Evolutionary conservation across 2,888 invertebrate species (phyloP), one percentile per base, ranked within the genome.

Genomic region (Tortrix viridana): DNA sequence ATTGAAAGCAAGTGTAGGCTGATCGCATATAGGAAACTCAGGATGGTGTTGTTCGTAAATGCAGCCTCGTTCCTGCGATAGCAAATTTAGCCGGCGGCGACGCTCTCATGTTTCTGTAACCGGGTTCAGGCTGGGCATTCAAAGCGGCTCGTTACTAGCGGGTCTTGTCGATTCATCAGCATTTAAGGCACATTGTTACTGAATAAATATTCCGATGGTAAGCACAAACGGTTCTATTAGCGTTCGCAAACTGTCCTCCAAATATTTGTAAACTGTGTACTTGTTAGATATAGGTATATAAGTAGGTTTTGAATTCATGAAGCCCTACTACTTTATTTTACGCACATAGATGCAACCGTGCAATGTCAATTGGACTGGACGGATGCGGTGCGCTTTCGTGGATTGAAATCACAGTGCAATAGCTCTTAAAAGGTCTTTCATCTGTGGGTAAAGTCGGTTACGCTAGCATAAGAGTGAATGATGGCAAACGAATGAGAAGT

Each of bases 131-230:
- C 43, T 22, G 23, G 9, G 22, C 22, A 53, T 53, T 60, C 37
- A 60, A 52, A 60, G 50, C 32, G 16, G 53, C 43, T 55, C 26
- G 26, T 12, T 44, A 26, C 43, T 57, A 38, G 46, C 47, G 56
- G 56, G 41, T 57, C 57, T 57, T 57, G 48, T 22, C 56, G 56
- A 56, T 56, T 56, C 56, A 56, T 55, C 55, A 55, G 38, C 57
- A 23, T 48, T 53, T 53, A 60, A 52, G 52, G 38, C 18, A 46
- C 37, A 46, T 38, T 60, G 60, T 46, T 52, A 18, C 18, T 23
- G 38, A 48, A 57, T 57, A 57, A 48, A 57, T 47, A 48, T 37
- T 19, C 23, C 23, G 18, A 41, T 44, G 22, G 26, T 57, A 41
- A 23, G 48, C 48, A 38, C 57, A 57, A 57, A 57, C 57, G 57